Base-by-base conservation (phyloP, 2,797 vertebrate genomes). In the Malacoraja senta region DNA sequence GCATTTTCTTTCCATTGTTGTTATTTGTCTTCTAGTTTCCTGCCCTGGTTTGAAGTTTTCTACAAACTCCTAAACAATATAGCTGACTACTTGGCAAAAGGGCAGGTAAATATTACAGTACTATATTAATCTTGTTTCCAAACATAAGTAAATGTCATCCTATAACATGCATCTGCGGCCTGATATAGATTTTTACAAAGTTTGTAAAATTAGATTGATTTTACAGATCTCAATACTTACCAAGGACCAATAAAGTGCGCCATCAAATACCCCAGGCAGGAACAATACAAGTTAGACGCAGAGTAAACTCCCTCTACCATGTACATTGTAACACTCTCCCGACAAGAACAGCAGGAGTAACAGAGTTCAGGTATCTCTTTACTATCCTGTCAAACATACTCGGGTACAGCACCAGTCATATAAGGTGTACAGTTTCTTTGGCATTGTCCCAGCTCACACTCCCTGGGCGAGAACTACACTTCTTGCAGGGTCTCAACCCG, bases 1-100 rank as follows among this genome's bases (percentile, higher is more conserved):
- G 58, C 12, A 9, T 13, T 29, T 84, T 58, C 29, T 38, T 58
- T 84, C 61, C 13, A 32, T 68, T 68, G 29, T 19, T 74, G 68
- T n/a, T n/a, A 21, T 88, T 91, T 93, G 93, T 53, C 65, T 94
- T 93, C 32, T 94, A 98, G 98, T 94, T 98, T 97, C 93, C 96
- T 98, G 91, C 98, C 98, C 0, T 98, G 98, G 98, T 98, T 98
- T 93, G 98, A 98, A 94, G 96, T 98, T 72, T 98, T 98, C 96
- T 98, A 98, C 96, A 98, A 98, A 95, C 96, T 98, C 71, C 96
- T 98, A 93, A 98, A 98, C 94, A 97, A 96, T 86, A 94, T 98
- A 80, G 98, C 98, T 0, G 98, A 98, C 93, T 97, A 96, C 94
- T 94, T 98, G 77, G 95, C 95, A 0, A 98, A 98, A 95, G 95